Conservation (phyloP, 2,113 vertebrate species). For the Neoarius graeffei region DNA sequence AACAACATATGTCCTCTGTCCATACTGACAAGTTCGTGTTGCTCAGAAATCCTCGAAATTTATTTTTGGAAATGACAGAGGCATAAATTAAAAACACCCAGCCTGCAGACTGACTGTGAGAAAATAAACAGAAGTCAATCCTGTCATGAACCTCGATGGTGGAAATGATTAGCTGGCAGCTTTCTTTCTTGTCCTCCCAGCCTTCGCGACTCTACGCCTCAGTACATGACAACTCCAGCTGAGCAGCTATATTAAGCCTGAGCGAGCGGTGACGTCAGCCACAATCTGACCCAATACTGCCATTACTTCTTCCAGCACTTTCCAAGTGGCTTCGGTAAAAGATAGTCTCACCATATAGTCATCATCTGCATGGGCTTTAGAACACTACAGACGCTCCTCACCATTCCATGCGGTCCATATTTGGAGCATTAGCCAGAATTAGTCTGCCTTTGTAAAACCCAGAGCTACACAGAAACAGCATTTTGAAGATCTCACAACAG, state of each 20-base stretch:
- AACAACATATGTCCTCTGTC: no score
- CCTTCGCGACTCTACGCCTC: conserved; percentile 18
- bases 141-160: neutral
- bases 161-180: conserved; percentile 7
- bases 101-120: neutral
- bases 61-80: neutral
- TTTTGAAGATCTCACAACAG: neutral
- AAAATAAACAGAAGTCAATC: neutral
- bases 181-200: conserved; percentile 5
- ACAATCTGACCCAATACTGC: conserved; percentile 40
- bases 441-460: neutral
- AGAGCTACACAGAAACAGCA: neutral
- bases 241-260: conserved; percentile 43
- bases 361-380: neutral
- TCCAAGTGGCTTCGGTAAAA: neutral
- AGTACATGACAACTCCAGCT: conserved; percentile 13
- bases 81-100: neutral
- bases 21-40: no score
- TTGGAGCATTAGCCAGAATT: neutral
- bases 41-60: conserved; percentile 15
- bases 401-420: neutral
- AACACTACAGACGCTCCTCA: neutral
- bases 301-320: neutral
- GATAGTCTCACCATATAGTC: neutral
- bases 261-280: conserved; percentile 18